Base-by-base conservation (phyloP, 2,797 vertebrate genomes). In the Botia kubotai region DNA sequence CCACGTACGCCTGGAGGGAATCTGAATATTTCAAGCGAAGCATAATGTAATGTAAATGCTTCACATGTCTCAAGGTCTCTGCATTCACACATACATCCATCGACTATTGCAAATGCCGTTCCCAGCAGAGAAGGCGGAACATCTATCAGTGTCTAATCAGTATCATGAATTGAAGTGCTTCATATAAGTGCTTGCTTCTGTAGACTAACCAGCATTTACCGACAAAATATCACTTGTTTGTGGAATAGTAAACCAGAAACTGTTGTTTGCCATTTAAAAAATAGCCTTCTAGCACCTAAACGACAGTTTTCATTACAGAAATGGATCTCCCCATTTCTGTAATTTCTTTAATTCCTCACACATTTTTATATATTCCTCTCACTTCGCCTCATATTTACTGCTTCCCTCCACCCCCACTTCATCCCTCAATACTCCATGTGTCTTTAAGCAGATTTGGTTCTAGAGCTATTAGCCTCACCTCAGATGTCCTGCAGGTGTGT, bases 11-110 rank as follows among this genome's bases (percentile, higher is more conserved):
- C 8, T 48, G 11, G 53, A 55, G 48, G 55, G 0, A 58, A 58
- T 29, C 10, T 17, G 60, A 78, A 70, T 70, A 50, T 50, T 69
- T 50, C 23, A 60, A 62, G 21, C 8, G 0, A 69, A 17, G 11
- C 16, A 46, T 46, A 21, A 69, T 77, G 21, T 55, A 29, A 46
- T 46, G 43, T 46, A 57, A 17, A 60, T 0, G 0, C 17, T 77
- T 77, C 14, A 43, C 0, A 7, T 43, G 19, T 33, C 33, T 57
- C 29, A 39, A 75, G 19, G 33, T 57, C 50, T 67, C 29, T 10
- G 14, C 17, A 48, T 53, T 19, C 33, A 26, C 53, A 43, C 10
- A 77, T 21, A 21, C 60, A 68, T 77, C 14, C 66, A 46, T 76
- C 8, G 23, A 26, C 19, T 55, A 16, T 39, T 43, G 17, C 50